A percentile compares a stretch with the other conserved stretches of the same genome.
These are phyloP conservation scores for Elegia similella DNA, from an alignment of 2,888 invertebrate species.

Conservation along the genomic window DNA sequence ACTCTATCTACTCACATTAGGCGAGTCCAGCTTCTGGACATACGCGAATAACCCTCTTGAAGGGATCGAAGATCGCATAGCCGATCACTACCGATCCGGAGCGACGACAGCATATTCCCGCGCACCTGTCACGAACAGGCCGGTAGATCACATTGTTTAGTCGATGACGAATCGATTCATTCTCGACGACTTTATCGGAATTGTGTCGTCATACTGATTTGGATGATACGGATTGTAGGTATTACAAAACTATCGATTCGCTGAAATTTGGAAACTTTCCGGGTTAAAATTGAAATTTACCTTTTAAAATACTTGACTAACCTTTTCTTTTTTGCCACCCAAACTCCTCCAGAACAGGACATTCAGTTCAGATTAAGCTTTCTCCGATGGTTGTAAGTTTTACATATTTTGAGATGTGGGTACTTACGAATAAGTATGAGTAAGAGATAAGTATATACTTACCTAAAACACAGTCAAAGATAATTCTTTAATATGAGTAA, in stretches of 20 bases:
- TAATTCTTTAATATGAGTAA: too few relatives aligned
- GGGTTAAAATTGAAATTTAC: neutral
- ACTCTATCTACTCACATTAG: too few relatives aligned
- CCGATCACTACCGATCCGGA: constrained; percentile 55
- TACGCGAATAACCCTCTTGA: too few relatives aligned
- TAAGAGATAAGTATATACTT: too few relatives aligned
- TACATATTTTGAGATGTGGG: too few relatives aligned
- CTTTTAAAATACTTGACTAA: neutral
- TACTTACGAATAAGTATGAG: neutral
- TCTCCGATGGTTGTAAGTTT: too few relatives aligned
- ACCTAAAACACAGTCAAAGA: too few relatives aligned
- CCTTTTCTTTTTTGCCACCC: too few relatives aligned
- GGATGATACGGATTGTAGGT: constrained; percentile 30
- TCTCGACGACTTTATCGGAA: constrained; percentile 68
- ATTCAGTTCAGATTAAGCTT: too few relatives aligned
- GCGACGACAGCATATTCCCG: constrained; percentile 38
- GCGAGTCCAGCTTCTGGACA: too few relatives aligned
- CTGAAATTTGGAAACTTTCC: neutral
- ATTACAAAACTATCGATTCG: constrained; percentile 1
- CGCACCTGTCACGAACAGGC: constrained; percentile 63
- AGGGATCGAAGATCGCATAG: constrained; percentile 43
- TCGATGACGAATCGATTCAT: constrained; percentile 72
- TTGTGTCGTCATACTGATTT: constrained; percentile 59
- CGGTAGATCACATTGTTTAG: constrained; percentile 69
- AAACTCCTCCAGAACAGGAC: too few relatives aligned